Conservation (phyloP, 2,888 invertebrate genomes). For the Hypsopygia costalis region DNA sequence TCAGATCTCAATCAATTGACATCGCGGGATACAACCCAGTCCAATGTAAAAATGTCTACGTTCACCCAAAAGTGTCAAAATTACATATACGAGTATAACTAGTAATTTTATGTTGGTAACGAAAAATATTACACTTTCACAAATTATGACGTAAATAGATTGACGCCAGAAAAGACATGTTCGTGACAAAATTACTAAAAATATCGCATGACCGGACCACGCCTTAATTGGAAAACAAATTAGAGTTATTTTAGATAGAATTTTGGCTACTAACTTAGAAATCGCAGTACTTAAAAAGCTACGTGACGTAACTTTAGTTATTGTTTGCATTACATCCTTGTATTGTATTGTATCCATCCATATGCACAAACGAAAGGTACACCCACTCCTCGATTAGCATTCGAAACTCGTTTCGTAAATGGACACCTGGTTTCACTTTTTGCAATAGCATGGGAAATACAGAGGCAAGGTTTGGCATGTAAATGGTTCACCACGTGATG, state of each 20-base stretch:
- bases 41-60: too few species aligned
- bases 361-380: conserved; percentile 27
- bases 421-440: conserved; percentile 59
- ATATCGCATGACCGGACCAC: neutral
- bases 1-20: too few species aligned
- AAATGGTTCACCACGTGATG: too few species aligned
- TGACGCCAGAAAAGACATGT: neutral
- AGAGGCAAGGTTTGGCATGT: too few species aligned
- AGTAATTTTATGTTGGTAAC: too few species aligned
- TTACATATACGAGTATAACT: too few species aligned
- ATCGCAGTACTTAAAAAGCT: conserved; percentile 7
- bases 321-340: conserved; percentile 12
- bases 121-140: too few species aligned
- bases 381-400: conserved; percentile 51
- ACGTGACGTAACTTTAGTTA: conserved; percentile 12
- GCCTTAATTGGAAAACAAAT: neutral
- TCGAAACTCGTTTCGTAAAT: conserved; percentile 44
- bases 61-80: too few species aligned
- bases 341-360: conserved; percentile 18
- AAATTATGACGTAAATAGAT: too few species aligned
- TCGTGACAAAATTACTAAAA: neutral
- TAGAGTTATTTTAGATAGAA: neutral
- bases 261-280: neutral
- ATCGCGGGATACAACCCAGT: too few species aligned
- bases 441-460: conserved; percentile 25